phyloP scores from a whole-genome alignment of 2,797 vertebrate genomes.

The Ispidina picta region DNA sequence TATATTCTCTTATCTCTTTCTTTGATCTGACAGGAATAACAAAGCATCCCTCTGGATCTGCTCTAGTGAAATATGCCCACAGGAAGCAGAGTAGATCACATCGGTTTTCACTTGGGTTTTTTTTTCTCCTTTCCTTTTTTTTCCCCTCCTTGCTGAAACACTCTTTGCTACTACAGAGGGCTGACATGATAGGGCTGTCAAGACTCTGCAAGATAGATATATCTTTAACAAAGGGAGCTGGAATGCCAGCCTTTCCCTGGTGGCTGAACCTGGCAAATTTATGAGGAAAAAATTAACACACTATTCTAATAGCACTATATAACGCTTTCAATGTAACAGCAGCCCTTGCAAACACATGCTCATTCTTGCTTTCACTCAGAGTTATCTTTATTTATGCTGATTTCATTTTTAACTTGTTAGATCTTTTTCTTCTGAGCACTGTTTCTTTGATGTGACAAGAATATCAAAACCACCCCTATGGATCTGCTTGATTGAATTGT shows the following conservation, averaged over 20 bases:
- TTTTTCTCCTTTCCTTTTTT: neutral
- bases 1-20: constrained; percentile 67
- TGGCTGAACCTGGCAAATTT: constrained; percentile 51
- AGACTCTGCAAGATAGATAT: constrained; percentile 69
- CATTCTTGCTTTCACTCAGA: neutral
- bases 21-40: constrained; percentile 74
- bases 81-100: constrained; percentile 71
- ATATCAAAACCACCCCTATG: constrained; percentile 32
- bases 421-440: neutral
- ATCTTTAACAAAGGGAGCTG: constrained; percentile 71
- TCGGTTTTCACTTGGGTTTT: constrained; percentile 68
- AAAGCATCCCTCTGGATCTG: constrained; percentile 69
- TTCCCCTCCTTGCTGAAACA: constrained; percentile 60
- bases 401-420: constrained; percentile 25
- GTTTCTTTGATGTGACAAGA: constrained; percentile 54
- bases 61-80: constrained; percentile 68
- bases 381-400: constrained; percentile 25
- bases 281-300: constrained; percentile 54
- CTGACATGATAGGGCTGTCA: constrained; percentile 76
- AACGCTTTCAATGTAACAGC: neutral
- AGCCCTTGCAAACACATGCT: neutral
- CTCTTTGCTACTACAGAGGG: constrained; percentile 69
- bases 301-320: neutral
- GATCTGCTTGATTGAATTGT: constrained; percentile 26
- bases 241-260: constrained; percentile 43